phyloP scores from a whole-genome alignment of 2,888 invertebrate genomes.

The Aspidiotus destructor region DNA sequence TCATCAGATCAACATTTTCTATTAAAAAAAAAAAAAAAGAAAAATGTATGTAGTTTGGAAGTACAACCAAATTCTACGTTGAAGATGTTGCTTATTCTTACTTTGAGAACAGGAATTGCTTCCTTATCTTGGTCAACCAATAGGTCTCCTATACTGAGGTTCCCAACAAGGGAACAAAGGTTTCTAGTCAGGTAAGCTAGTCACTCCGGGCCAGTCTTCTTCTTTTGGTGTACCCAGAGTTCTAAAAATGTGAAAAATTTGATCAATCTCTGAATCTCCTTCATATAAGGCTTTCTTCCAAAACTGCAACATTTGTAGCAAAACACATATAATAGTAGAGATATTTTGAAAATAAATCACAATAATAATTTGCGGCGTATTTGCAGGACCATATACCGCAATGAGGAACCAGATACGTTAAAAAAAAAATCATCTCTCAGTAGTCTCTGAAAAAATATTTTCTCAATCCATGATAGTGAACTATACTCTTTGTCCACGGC shows the following conservation, averaged over 20 bases:
- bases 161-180: constrained; percentile 92
- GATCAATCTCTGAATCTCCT: constrained; percentile 98
- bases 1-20: constrained; percentile 86
- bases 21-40: constrained; percentile 39
- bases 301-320: constrained; percentile 29
- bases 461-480: too few species aligned
- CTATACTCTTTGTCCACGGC: too few species aligned
- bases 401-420: too few species aligned
- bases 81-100: not conserved
- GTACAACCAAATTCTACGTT: not conserved
- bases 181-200: constrained; percentile 85
- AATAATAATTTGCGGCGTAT: too few species aligned
- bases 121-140: constrained; percentile 63
- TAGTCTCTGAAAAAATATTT: too few species aligned
- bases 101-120: constrained; percentile 48
- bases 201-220: constrained; percentile 91
- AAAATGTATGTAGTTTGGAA: not conserved
- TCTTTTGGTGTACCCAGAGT: constrained; percentile 90
- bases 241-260: constrained; percentile 93
- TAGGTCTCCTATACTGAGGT: constrained; percentile 59
- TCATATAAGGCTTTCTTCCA: constrained; percentile 88
- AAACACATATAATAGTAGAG: not conserved
- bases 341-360: too few species aligned
- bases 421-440: too few species aligned
- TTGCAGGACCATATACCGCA: too few species aligned